These are phyloP conservation scores for Prunella strophiata DNA, from an alignment of 2,797 vertebrate genomes.

Conservation along the genomic window DNA sequence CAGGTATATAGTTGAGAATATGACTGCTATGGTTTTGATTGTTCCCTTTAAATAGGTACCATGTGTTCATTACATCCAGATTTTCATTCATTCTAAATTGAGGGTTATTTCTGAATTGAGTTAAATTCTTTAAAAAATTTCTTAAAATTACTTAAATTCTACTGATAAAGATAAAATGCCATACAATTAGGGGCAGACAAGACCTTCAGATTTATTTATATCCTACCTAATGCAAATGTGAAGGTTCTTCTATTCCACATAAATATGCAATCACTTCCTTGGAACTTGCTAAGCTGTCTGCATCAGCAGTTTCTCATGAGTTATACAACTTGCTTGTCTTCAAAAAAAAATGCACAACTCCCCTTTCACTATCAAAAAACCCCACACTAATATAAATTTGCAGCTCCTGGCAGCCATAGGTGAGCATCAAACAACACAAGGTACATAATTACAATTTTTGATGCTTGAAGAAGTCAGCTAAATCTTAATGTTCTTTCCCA, in stretches of 20 bases:
- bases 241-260: conserved; percentile 18
- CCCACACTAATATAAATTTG: not conserved
- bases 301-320: conserved; percentile 56
- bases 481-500: not conserved
- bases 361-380: not conserved
- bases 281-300: conserved; percentile 24
- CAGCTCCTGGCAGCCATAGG: not conserved
- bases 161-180: conserved; percentile 10
- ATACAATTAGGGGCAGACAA: conserved; percentile 19
- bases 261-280: conserved; percentile 46
- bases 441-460: not conserved
- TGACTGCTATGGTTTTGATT: not conserved
- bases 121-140: too few relatives aligned
- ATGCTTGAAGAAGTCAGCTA: not conserved
- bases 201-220: conserved; percentile 45
- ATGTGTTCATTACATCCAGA: not conserved
- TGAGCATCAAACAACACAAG: not conserved
- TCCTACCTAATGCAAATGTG: conserved; percentile 31
- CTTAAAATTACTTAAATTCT: not conserved
- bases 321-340: not conserved
- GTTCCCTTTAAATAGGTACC: not conserved
- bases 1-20: not conserved
- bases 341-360: not conserved
- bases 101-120: not conserved
- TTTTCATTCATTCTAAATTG: not conserved